Evolutionary conservation across 2,888 invertebrate species (phyloP).

Genomic region (Acronicta aceris): DNA sequence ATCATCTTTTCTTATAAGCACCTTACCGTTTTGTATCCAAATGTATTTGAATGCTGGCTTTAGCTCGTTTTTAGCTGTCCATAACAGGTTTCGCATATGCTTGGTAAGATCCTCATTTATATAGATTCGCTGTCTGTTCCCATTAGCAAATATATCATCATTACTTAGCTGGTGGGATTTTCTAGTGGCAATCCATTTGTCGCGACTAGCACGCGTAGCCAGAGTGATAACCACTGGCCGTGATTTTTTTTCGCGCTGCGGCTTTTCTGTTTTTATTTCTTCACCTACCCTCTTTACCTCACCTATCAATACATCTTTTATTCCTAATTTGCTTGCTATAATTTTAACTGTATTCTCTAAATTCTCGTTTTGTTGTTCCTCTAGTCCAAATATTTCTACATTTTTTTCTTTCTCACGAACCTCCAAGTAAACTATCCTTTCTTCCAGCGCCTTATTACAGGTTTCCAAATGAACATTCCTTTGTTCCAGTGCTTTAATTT

Average conservation of each 20-base stretch:
- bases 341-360: too few relatives aligned
- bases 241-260: neutral
- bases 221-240: too few relatives aligned
- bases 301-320: too few relatives aligned
- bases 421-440: too few relatives aligned
- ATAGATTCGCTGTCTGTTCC: constrained; percentile 12
- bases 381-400: too few relatives aligned
- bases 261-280: neutral
- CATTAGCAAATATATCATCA: constrained; percentile 6
- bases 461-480: neutral
- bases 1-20: too few relatives aligned
- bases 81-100: constrained; percentile 13
- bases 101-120: constrained; percentile 14
- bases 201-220: neutral
- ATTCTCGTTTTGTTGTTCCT: too few relatives aligned
- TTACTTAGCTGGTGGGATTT: constrained; percentile 19
- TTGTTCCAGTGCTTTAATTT: neutral
- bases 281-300: constrained; percentile 1
- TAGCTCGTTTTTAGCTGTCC: constrained; percentile 18
- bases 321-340: too few relatives aligned
- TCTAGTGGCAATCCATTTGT: constrained; percentile 16
- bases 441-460: neutral
- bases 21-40: constrained; percentile 11
- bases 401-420: too few relatives aligned
- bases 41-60: constrained; percentile 14